Percentiles rank a stretch among this genome's conserved stretches.
phyloP scores from a whole-genome alignment of 2,888 invertebrate species.

The Drosophila acutilabella region DNA sequence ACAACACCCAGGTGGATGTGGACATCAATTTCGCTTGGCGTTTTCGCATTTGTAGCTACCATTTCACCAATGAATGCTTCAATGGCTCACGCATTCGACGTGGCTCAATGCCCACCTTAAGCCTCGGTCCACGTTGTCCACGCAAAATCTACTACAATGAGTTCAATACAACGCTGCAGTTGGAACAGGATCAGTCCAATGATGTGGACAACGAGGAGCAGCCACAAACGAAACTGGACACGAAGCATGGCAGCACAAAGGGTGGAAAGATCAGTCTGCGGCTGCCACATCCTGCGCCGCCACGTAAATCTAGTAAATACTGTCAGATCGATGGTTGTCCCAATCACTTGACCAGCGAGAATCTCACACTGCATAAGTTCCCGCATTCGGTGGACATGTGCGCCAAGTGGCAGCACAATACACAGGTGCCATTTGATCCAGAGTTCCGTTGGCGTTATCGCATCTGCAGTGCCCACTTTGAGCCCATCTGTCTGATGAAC shows the following conservation, averaged over 20 bases:
- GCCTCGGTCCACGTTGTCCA: slow-evolving; percentile 54
- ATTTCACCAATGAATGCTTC: slow-evolving; percentile 71
- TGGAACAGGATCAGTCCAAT: slow-evolving; percentile 8
- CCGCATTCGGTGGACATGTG: slow-evolving; percentile 64
- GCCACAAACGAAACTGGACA: neutral
- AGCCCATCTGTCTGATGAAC: slow-evolving; percentile 64
- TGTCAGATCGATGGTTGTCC: slow-evolving; percentile 71
- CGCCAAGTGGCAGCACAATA: slow-evolving; percentile 74
- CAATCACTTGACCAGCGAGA: slow-evolving; percentile 63
- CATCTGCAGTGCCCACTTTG: slow-evolving; percentile 77
- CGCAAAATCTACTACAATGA: slow-evolving; percentile 59
- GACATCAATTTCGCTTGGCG: slow-evolving; percentile 66
- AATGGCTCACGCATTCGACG: slow-evolving; percentile 59
- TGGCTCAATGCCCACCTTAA: slow-evolving; percentile 76
- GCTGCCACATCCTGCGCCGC: slow-evolving; percentile 50
- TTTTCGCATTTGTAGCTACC: slow-evolving; percentile 75
- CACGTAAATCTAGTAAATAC: slow-evolving; percentile 69
- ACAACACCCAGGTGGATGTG: slow-evolving; percentile 69
- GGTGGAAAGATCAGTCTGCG: slow-evolving; percentile 21
- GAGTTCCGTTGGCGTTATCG: slow-evolving; percentile 75
- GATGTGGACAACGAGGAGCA: slow-evolving; percentile 7
- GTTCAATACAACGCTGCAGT: slow-evolving; percentile 34
- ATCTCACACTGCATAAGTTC: slow-evolving; percentile 73
- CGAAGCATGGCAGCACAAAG: neutral
- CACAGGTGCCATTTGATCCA: slow-evolving; percentile 69